phyloP scores from a whole-genome alignment of 2,888 invertebrate genomes.

The Imbricaverruca yamaguchii region DNA sequence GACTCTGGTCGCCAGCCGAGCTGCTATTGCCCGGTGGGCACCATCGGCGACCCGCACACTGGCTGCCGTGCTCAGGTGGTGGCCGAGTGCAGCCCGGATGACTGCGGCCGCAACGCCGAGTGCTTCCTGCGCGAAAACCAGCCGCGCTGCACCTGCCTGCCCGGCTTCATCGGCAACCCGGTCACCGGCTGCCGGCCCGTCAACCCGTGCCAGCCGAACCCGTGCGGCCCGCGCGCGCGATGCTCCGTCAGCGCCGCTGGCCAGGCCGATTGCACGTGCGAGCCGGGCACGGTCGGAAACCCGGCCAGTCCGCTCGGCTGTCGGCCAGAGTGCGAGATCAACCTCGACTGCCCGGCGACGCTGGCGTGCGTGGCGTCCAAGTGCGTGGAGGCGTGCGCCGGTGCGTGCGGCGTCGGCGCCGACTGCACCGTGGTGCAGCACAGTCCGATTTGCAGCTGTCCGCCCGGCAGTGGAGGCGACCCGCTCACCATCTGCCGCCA shows the following conservation, averaged over 20 bases:
- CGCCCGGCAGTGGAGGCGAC: conserved; percentile 52
- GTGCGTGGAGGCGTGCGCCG: conserved; percentile 64
- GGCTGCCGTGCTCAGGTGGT: conserved; percentile 52
- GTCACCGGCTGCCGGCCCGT: conserved; percentile 54
- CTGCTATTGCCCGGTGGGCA: conserved; percentile 76
- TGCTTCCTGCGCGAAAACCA: conserved; percentile 67
- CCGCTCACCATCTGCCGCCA: conserved; percentile 33
- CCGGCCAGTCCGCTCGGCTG: conserved; percentile 23
- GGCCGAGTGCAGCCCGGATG: conserved; percentile 61
- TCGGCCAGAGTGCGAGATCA: conserved; percentile 33
- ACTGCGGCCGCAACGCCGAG: conserved; percentile 62
- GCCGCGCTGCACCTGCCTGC: conserved; percentile 63
- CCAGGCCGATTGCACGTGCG: conserved; percentile 56
- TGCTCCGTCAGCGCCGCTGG: conserved; percentile 32
- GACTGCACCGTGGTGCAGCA: conserved; percentile 65
- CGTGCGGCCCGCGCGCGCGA: conserved; percentile 36
- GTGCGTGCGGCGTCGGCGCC: conserved; percentile 57
- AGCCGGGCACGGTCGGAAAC: conserved; percentile 39
- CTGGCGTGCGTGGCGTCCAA: conserved; percentile 61
- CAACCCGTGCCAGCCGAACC: conserved; percentile 33
- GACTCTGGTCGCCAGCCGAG: conserved; percentile 53
- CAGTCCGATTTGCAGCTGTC: conserved; percentile 62
- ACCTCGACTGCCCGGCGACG: conserved; percentile 43
- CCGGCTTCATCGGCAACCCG: conserved; percentile 69
- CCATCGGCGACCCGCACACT: conserved; percentile 78